phyloP scores from a whole-genome alignment of 2,797 vertebrate species.

The Acanthornis magna region DNA sequence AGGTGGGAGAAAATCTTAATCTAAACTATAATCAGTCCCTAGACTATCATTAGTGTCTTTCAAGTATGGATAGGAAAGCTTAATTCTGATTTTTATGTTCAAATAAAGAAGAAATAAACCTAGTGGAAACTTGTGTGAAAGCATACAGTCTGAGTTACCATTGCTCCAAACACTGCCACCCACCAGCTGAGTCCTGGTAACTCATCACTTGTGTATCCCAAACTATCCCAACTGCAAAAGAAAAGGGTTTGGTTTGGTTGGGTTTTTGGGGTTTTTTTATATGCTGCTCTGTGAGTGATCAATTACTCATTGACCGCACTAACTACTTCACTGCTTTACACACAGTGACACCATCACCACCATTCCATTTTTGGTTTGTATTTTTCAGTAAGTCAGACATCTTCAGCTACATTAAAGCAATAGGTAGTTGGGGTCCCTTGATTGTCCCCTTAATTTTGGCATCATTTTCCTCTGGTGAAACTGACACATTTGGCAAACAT shows the following conservation, averaged over 20 bases:
- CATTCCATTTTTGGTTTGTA: accelerated
- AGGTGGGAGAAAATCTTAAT: constrained; percentile 10
- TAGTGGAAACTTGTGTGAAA: background rate
- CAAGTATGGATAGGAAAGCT: constrained; percentile 12
- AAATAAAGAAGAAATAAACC: constrained; percentile 23
- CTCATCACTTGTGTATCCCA: background rate
- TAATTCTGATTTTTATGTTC: constrained; percentile 33
- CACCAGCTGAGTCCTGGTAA: background rate
- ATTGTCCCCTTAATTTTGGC: background rate
- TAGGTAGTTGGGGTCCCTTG: background rate
- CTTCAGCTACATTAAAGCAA: background rate
- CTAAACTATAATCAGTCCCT: constrained; percentile 12
- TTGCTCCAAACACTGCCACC: background rate
- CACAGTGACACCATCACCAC: background rate
- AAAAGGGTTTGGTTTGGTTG: background rate
- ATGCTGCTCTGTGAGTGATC: background rate
- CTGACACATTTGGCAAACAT: background rate
- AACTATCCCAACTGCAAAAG: background rate
- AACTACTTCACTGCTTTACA: background rate
- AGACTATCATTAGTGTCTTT: constrained; percentile 26
- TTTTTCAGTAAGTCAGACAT: background rate
- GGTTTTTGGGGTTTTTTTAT: background rate
- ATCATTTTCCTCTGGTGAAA: background rate
- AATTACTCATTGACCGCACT: background rate
- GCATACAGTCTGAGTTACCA: background rate